A percentile compares a stretch with the other conserved stretches of the same genome.
Conservation (phyloP, 2,797 vertebrate genomes). For the Falco columbarius region DNA sequence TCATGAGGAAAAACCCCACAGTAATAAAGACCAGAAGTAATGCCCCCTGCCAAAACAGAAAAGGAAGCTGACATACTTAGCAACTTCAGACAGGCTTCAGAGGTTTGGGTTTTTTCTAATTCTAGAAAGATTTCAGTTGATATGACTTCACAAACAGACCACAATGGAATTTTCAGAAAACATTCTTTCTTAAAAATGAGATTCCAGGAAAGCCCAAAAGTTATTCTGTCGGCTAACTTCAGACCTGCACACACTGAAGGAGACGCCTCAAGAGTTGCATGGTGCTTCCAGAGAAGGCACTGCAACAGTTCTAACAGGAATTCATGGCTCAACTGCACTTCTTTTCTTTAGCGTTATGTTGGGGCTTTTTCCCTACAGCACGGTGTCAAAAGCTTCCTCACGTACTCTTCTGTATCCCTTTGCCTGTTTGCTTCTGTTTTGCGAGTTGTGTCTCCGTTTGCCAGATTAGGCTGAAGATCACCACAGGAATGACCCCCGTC, state of each 20-base stretch:
- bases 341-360: fast-evolving
- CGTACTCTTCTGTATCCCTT: neutral
- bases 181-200: neutral
- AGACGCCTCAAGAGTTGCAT: fast-evolving
- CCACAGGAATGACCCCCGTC: fast-evolving
- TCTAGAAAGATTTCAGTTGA: neutral
- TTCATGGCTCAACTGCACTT: neutral
- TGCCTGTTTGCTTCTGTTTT: neutral
- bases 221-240: neutral
- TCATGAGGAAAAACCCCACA: neutral
- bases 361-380: fast-evolving
- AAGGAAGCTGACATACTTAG: neutral
- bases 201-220: neutral
- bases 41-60: fast-evolving
- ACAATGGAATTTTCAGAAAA: neutral
- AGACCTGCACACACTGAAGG: neutral
- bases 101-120: neutral
- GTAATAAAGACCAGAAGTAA: neutral
- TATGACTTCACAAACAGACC: neutral
- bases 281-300: neutral
- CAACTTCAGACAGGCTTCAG: neutral
- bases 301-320: neutral
- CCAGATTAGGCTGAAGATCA: no score
- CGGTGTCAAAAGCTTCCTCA: neutral
- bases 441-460: fast-evolving